Conservation (phyloP, 2,888 invertebrate species). For the Camponotus fellah region DNA sequence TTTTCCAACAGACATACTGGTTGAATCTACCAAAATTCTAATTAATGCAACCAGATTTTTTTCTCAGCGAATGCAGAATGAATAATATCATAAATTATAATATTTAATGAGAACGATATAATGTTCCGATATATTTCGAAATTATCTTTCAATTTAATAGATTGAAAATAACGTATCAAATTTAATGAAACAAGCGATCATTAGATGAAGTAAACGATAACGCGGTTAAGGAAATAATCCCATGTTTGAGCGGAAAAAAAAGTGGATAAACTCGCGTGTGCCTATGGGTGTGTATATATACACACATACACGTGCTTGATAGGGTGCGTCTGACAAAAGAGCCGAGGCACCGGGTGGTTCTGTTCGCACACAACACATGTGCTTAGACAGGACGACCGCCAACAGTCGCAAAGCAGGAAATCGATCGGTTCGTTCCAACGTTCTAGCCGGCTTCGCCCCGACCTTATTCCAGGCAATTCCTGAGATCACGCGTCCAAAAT, state of each 20-base stretch:
- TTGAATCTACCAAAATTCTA: too few species aligned
- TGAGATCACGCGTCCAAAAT: slow-evolving; percentile 36
- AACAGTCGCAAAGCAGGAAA: slow-evolving; percentile 29
- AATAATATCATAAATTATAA: too few species aligned
- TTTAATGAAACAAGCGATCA: background rate
- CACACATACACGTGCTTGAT: background rate
- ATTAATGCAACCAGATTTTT: too few species aligned
- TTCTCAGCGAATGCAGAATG: too few species aligned
- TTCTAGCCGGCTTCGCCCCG: slow-evolving; percentile 13
- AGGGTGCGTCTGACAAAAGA: background rate
- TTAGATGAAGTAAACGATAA: background rate
- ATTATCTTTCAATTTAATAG: background rate
- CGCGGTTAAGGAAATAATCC: background rate
- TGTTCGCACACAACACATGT: background rate
- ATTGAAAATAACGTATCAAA: background rate
- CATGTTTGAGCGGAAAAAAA: background rate
- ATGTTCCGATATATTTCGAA: background rate
- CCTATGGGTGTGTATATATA: too few species aligned
- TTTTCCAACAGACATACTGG: too few species aligned
- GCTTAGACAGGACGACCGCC: slow-evolving; percentile 4
- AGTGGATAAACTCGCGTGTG: background rate
- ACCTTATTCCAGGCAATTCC: slow-evolving; percentile 33
- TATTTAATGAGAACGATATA: background rate
- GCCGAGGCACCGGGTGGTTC: background rate
- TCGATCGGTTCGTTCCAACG: slow-evolving; percentile 27